Evolutionary conservation across 2,797 vertebrate genomes (phyloP), one percentile per base, ranked within the genome.

Genomic region (Sylvilagus floridanus): DNA sequence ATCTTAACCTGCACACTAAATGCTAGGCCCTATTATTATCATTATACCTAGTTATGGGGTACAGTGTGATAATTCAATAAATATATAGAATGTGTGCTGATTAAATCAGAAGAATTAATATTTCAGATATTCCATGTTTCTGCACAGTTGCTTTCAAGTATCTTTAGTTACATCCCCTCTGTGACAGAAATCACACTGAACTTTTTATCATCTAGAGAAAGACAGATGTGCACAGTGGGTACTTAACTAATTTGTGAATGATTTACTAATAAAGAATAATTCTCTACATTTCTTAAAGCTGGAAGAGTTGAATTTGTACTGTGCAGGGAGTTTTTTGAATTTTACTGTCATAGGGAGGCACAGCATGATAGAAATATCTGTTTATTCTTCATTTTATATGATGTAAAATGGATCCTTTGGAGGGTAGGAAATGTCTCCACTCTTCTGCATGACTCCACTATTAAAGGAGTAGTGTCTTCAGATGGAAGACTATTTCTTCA

Each of bases 251-350:
- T 42, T 79, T 89, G 71, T 89, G 60, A 93, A 65, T 66, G 28
- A 91, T 66, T 85, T 77, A 57, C 50, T 86, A 32, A 88, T 72
- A 88, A 75, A 91, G 69, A 87, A 69, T 28, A 77, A 79, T 94
- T 85, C 8, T 81, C 26, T 63, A 26, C 52, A 71, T 47, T 92
- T 90, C 62, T 60, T 63, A 5, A 91, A 81, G 22, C 82, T 91
- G 5, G 21, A 28, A 77, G 26, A 66, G 16, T 13, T 79, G 47
- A 93, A 9, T 85, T 71, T 78, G 50, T 93, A 77, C 32, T 89
- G 4, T 13, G 54, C 54, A 57, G 54, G 54, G 17, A 57, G 54
- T 57, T 57, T 57, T 57, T 57, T 21, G 13, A 81, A 4, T 92
- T 84, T 52, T 88, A 68, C 35, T 95, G 21, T 65, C 13, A 60